Percentiles rank a stretch among this genome's conserved stretches.
These are phyloP conservation scores for Sylvia borin DNA, from an alignment of 2,797 vertebrate species.

Conservation along the genomic window DNA sequence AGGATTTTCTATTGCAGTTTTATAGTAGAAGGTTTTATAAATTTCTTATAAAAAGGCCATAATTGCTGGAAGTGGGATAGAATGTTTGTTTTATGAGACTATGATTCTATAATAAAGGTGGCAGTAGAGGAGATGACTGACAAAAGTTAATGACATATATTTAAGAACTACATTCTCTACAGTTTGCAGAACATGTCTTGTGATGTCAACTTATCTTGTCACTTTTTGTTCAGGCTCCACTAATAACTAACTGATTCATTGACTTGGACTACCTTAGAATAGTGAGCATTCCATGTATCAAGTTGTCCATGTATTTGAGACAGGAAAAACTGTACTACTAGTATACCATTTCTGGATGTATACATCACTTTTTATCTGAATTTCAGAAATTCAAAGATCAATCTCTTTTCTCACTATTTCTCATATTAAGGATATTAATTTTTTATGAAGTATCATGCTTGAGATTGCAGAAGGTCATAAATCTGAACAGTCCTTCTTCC, in stretches of 20 bases:
- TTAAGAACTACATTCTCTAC: not conserved
- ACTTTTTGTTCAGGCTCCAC: not conserved
- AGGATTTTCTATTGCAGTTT: slow-evolving; percentile 27
- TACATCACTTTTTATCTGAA: not conserved
- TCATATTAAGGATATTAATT: not conserved
- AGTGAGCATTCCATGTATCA: not conserved
- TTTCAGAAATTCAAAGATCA: not conserved
- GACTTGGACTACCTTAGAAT: not conserved
- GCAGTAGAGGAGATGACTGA: not conserved
- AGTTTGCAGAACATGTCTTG: not conserved
- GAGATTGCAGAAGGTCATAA: not conserved
- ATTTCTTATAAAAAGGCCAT: not conserved
- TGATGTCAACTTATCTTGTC: not conserved
- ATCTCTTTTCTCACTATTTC: not conserved
- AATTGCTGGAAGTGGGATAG: not conserved
- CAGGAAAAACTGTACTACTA: not conserved
- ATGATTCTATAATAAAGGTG: slow-evolving; percentile 28
- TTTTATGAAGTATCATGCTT: not conserved
- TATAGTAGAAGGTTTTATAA: not conserved
- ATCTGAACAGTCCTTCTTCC: not conserved
- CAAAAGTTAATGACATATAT: not conserved
- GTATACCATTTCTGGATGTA: not conserved
- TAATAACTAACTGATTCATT: not conserved
- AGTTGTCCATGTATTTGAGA: not conserved
- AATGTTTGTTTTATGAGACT: slow-evolving; percentile 31